phyloP scores from a whole-genome alignment of 2,888 invertebrate species.

The Endotricha flammealis region DNA sequence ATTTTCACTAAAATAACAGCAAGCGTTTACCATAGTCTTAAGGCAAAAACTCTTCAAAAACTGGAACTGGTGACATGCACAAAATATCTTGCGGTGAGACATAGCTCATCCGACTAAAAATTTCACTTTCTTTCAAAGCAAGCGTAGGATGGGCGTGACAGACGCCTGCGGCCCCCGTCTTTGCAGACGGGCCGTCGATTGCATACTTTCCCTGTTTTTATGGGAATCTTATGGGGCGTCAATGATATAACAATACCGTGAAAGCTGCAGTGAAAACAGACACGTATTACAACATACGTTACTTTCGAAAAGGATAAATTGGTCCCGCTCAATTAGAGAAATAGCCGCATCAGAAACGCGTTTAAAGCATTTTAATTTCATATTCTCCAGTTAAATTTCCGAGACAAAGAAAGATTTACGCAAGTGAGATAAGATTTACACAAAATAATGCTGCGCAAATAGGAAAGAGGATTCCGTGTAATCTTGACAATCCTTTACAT shows the following conservation, averaged over 20 bases:
- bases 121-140: constrained; percentile 65
- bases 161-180: constrained; percentile 45
- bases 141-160: constrained; percentile 65
- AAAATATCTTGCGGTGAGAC: constrained; percentile 11
- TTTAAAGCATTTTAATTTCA: too few relatives aligned
- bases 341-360: too few relatives aligned
- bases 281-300: constrained; percentile 21
- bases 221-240: constrained; percentile 59
- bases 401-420: too few relatives aligned
- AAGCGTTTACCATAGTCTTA: too few relatives aligned
- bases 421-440: too few relatives aligned
- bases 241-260: constrained; percentile 52
- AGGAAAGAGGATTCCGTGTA: too few relatives aligned
- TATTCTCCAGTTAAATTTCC: too few relatives aligned
- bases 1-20: too few relatives aligned
- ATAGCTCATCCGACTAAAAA: constrained; percentile 35
- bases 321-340: constrained; percentile 1
- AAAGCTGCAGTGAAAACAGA: constrained; percentile 34
- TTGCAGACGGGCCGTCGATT: constrained; percentile 48
- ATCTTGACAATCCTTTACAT: too few relatives aligned
- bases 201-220: constrained; percentile 75
- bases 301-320: constrained; percentile 18
- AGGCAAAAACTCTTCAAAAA: too few relatives aligned
- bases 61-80: not conserved
- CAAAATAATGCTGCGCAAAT: too few relatives aligned